Evolutionary conservation across 1,140 invertebrate genomes (phyloP), one percentile per base, ranked within the genome.

Genomic region (Glossosoma conforme): DNA sequence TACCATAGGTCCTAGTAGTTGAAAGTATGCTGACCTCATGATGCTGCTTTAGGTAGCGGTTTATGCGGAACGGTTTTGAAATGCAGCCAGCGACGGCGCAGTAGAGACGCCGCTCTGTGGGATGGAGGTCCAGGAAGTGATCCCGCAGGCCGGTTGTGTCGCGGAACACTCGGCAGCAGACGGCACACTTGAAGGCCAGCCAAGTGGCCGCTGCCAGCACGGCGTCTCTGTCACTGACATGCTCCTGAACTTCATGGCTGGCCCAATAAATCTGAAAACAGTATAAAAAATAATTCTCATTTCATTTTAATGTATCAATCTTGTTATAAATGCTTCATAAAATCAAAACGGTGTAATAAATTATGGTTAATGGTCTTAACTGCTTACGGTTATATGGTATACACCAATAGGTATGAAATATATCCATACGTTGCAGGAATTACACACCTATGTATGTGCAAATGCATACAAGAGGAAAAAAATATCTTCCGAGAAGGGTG

Each of bases 21-120:
- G 10, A 49, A 3, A 24, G n/a, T n/a, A n/a, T n/a, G 38, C 60
- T 60, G 54, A 72, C 71, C 66, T 65, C 69, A 14, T 70, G 54
- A 62, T 74, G 71, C 13, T 69, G 30, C 43, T 70, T 70, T 18
- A 74, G 66, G 17, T 69, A 70, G 50, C 71, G 69, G 18, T 62
- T 54, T 14, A 70, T 66, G 43, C 65, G 66, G 8, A 74, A 57
- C 2, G 71, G 71, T 35, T 64, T 68, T 36, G 63, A 70, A 37
- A 65, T 59, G 41, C 70, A 74, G n/a, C 64, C 38, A 9, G 66
- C 65, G 6, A 72, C 51, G 0, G 65, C 66, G 44, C 71, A 74
- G 52, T 65, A 74, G 10, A 71, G 47, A 36, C 71, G 70, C 21
- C 61, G 65, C 0, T 67, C 61, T 15, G 70, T 68, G 0, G 67